These are phyloP conservation scores for Dugesia japonica DNA, from an alignment of 2,888 invertebrate species.

Conservation along the genomic window DNA sequence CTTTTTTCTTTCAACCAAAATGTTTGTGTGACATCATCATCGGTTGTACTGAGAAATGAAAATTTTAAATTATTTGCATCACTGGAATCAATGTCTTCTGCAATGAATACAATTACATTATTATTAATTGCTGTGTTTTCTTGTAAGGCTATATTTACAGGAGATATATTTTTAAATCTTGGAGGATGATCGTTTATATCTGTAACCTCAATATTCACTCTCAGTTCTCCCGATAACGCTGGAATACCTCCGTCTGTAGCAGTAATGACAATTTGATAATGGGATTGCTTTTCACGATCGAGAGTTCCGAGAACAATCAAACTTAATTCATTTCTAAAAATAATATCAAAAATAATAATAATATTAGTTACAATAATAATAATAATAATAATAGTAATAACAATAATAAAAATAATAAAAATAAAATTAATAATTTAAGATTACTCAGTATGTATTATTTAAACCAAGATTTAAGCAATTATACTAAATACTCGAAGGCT, in stretches of 20 bases:
- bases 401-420: too few species aligned
- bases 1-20: background rate
- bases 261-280: constrained; percentile 23
- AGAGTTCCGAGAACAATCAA: constrained; percentile 1
- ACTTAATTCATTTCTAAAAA: background rate
- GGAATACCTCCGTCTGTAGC: constrained; percentile 31
- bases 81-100: constrained; percentile 26
- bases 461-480: too few species aligned
- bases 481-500: too few species aligned
- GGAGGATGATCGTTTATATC: constrained; percentile 33
- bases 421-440: too few species aligned
- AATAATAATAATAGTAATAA: too few species aligned
- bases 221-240: constrained; percentile 16
- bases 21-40: background rate
- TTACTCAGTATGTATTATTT: too few species aligned
- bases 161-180: constrained; percentile 22
- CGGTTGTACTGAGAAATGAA: constrained; percentile 20
- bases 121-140: constrained; percentile 30
- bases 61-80: constrained; percentile 24
- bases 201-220: constrained; percentile 28
- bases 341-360: too few species aligned
- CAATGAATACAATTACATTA: constrained; percentile 22
- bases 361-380: too few species aligned
- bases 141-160: constrained; percentile 1
- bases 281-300: constrained; percentile 25